phyloP scores from a whole-genome alignment of 2,888 invertebrate genomes.

The Heliconius ismenius region DNA sequence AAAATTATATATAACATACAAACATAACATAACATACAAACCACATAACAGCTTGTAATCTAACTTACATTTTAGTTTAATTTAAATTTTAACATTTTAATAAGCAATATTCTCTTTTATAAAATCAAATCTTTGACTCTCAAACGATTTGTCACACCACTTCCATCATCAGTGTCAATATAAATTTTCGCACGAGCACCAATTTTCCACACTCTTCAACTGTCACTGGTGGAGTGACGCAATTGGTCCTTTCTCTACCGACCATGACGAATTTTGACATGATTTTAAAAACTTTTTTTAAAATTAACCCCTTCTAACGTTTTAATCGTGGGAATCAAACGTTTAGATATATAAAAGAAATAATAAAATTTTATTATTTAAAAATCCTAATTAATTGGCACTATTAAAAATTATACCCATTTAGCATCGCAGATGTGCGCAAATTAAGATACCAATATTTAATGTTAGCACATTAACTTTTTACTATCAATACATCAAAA shows the following conservation, averaged over 20 bases:
- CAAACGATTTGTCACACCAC: conserved; percentile 54
- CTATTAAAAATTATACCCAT: conserved; percentile 48
- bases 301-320: conserved; percentile 68
- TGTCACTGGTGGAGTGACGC: conserved; percentile 73
- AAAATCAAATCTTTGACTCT: conserved; percentile 18
- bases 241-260: conserved; percentile 62
- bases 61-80: neutral
- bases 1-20: no score
- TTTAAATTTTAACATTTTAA: neutral
- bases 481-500: conserved; percentile 71
- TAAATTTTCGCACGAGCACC: conserved; percentile 70
- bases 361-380: conserved; percentile 34
- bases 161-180: conserved; percentile 48
- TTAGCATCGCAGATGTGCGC: conserved; percentile 64
- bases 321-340: conserved; percentile 59
- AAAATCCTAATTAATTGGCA: conserved; percentile 44
- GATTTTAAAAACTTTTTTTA: conserved; percentile 74
- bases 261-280: conserved; percentile 69
- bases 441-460: conserved; percentile 60
- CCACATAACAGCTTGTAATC: neutral
- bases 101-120: neutral
- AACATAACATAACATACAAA: no score
- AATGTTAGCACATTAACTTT: conserved; percentile 60
- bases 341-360: neutral
- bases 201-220: conserved; percentile 72